Percentiles rank a stretch among this genome's conserved stretches.
These are phyloP conservation scores for Drosophila equinoxialis DNA, from an alignment of 1,140 invertebrate genomes.

Conservation along the genomic window DNA sequence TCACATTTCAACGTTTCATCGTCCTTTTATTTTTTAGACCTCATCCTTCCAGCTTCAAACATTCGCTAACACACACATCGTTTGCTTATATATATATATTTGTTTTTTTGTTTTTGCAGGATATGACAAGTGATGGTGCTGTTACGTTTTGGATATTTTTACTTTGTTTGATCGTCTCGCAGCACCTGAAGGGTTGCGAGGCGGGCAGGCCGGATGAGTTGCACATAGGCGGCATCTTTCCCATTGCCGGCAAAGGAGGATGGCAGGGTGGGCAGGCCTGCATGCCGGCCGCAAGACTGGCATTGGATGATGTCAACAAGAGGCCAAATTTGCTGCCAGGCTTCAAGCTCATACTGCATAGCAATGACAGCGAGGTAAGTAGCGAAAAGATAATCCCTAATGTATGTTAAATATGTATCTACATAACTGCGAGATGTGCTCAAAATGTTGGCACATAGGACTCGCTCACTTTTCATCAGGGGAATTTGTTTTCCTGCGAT, in stretches of 20 bases:
- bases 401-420: conserved; percentile 28
- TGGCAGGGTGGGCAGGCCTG: conserved; percentile 98
- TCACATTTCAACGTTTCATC: conserved; percentile 62
- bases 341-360: conserved; percentile 95
- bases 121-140: conserved; percentile 83
- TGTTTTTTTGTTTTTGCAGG: conserved; percentile 50
- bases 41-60: background rate
- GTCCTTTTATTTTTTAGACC: background rate
- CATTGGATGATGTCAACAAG: conserved; percentile 97
- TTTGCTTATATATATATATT: background rate
- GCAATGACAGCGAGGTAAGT: conserved; percentile 98
- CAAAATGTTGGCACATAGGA: background rate
- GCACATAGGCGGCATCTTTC: conserved; percentile 99
- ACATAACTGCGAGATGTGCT: background rate
- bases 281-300: conserved; percentile 97
- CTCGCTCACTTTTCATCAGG: no score
- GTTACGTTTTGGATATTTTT: conserved; percentile 83
- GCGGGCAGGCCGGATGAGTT: conserved; percentile 86
- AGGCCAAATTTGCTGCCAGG: conserved; percentile 94
- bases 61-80: background rate
- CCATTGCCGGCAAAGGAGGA: conserved; percentile 96
- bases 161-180: conserved; percentile 79
- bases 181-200: conserved; percentile 68
- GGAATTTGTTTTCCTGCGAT: no score
- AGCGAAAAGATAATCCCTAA: conserved; percentile 8